phyloP scores from a whole-genome alignment of 2,888 invertebrate species.

The Melolontha melolontha region DNA sequence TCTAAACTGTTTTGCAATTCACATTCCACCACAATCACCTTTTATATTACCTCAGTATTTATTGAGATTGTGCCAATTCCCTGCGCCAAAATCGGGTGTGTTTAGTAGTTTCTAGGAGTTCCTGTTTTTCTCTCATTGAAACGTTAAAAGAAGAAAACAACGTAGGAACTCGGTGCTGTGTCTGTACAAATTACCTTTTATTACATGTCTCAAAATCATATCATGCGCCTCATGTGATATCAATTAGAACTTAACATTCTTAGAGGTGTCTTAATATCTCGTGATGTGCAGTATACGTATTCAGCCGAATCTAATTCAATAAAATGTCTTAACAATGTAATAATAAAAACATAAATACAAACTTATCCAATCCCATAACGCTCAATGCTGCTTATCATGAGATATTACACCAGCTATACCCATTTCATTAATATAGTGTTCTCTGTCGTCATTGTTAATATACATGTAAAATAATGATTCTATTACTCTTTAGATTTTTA shows the following conservation, averaged over 20 bases:
- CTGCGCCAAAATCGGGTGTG: conserved; percentile 1
- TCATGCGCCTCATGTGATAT: conserved; percentile 36
- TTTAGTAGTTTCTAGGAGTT: conserved; percentile 10
- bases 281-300: too few species aligned
- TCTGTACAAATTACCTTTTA: conserved; percentile 35
- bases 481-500: too few species aligned
- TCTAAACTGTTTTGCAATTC: conserved; percentile 19
- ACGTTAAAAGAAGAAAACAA: not conserved
- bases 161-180: conserved; percentile 28
- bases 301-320: too few species aligned
- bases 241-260: conserved; percentile 7
- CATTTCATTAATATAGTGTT: too few species aligned
- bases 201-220: conserved; percentile 24
- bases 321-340: too few species aligned
- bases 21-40: conserved; percentile 28
- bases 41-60: conserved; percentile 29
- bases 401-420: too few species aligned
- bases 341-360: too few species aligned
- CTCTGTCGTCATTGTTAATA: too few species aligned
- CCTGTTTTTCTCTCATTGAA: not conserved
- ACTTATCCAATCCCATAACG: too few species aligned
- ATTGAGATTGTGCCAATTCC: conserved; percentile 33
- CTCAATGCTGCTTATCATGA: too few species aligned
- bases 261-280: too few species aligned
- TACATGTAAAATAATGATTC: too few species aligned